Evolutionary conservation across 2,888 invertebrate genomes (phyloP).

Genomic region (Parochlus steinenii): DNA sequence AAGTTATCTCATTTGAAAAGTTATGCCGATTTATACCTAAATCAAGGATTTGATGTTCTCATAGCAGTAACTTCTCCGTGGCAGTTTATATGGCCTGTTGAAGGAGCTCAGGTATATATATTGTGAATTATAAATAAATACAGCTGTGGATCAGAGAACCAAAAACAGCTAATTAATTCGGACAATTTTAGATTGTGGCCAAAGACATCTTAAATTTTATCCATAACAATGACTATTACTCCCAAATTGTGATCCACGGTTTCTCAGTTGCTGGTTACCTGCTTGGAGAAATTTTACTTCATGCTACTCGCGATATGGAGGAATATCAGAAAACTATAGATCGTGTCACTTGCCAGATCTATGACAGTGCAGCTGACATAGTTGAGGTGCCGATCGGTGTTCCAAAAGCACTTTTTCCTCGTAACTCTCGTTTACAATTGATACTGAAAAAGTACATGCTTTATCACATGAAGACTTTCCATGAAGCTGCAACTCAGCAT

Average conservation of each 20-base stretch:
- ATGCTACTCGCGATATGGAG: slow-evolving; percentile 35
- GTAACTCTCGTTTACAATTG: slow-evolving; percentile 47
- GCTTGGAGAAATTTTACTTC: slow-evolving; percentile 65
- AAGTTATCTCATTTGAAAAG: slow-evolving; percentile 69
- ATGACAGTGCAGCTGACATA: slow-evolving; percentile 75
- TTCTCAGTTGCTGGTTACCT: slow-evolving; percentile 84
- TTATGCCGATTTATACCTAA: slow-evolving; percentile 65
- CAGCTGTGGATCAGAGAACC: not conserved
- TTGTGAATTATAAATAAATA: too few species aligned
- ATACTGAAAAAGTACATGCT: slow-evolving; percentile 49
- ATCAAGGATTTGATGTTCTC: slow-evolving; percentile 73
- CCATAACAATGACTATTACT: slow-evolving; percentile 46
- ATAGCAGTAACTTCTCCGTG: slow-evolving; percentile 62
- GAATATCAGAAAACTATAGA: slow-evolving; percentile 38
- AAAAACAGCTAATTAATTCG: not conserved
- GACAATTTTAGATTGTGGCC: slow-evolving; percentile 46
- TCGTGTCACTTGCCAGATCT: slow-evolving; percentile 63
- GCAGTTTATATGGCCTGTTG: slow-evolving; percentile 76
- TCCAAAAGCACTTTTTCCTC: slow-evolving; percentile 48
- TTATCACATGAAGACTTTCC: slow-evolving; percentile 71
- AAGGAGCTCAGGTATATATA: slow-evolving; percentile 61
- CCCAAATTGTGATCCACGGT: slow-evolving; percentile 64
- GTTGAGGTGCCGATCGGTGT: slow-evolving; percentile 51
- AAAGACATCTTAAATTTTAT: slow-evolving; percentile 58
- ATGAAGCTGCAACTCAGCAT: slow-evolving; percentile 66